Conservation (phyloP, 2,888 invertebrate species). For the Epinotia bilunana region DNA sequence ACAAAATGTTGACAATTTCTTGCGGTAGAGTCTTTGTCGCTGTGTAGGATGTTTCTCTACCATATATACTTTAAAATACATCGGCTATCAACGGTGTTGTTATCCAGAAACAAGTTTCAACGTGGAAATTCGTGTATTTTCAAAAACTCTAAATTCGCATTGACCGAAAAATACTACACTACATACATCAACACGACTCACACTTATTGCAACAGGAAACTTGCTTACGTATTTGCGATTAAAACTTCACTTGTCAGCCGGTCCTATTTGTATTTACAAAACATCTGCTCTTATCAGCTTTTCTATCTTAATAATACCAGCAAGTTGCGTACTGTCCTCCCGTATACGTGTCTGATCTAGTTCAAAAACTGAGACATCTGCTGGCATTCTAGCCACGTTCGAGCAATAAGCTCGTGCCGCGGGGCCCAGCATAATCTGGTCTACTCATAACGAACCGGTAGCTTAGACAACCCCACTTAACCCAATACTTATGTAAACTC, state of each 20-base stretch:
- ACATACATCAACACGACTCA: too few relatives aligned
- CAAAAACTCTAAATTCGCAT: background rate
- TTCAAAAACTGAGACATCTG: slow-evolving; percentile 49
- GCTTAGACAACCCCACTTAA: slow-evolving; percentile 43
- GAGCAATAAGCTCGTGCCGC: slow-evolving; percentile 54
- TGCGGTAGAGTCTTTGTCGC: too few relatives aligned
- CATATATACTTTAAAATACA: too few relatives aligned
- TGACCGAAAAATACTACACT: background rate
- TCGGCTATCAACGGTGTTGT: too few relatives aligned
- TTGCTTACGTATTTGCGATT: background rate
- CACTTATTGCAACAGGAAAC: background rate
- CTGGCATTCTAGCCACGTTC: slow-evolving; percentile 56
- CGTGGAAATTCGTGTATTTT: too few relatives aligned
- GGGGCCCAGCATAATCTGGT: slow-evolving; percentile 45
- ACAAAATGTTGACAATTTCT: too few relatives aligned
- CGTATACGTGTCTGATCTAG: slow-evolving; percentile 45
- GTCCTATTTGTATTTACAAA: slow-evolving; percentile 17
- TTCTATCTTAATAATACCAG: slow-evolving; percentile 42
- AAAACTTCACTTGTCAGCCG: background rate
- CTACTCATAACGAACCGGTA: slow-evolving; percentile 34
- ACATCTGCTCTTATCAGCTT: slow-evolving; percentile 37
- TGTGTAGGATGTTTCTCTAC: too few relatives aligned
- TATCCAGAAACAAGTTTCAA: too few relatives aligned
- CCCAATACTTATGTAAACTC: slow-evolving; percentile 49
- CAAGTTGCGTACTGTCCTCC: slow-evolving; percentile 42